Conservation (phyloP, 1,140 invertebrate genomes). For the Wiebesia pumilae region DNA sequence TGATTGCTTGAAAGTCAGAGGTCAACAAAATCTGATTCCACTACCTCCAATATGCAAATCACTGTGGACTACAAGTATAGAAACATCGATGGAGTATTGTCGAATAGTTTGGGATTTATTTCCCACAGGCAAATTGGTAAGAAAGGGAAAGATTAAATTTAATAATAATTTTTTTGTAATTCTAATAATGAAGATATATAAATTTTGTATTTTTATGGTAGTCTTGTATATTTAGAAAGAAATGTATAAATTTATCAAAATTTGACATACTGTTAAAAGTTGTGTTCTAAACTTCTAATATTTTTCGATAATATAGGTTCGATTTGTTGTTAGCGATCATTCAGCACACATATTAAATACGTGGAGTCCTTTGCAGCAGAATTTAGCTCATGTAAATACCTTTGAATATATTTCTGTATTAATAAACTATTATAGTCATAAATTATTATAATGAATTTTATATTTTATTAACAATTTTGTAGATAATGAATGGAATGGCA, state of each 20-base stretch:
- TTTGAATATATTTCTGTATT: not conserved
- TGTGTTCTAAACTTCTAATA: not conserved
- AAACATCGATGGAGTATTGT: constrained; percentile 95
- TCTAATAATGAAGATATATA: constrained; percentile 19
- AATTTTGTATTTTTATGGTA: not conserved
- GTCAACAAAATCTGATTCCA: constrained; percentile 81
- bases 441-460: too few relatives aligned
- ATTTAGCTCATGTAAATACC: constrained; percentile 84
- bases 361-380: constrained; percentile 88
- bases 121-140: constrained; percentile 89
- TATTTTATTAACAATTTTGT: constrained; percentile 22
- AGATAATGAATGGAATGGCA: constrained; percentile 83
- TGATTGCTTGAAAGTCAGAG: constrained; percentile 86
- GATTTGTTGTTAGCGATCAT: constrained; percentile 89
- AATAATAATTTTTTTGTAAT: constrained; percentile 15
- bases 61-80: constrained; percentile 95
- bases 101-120: constrained; percentile 97
- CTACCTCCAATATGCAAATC: constrained; percentile 89
- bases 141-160: constrained; percentile 35
- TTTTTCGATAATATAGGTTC: constrained; percentile 78
- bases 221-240: constrained; percentile 14
- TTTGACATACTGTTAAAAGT: constrained; percentile 2
- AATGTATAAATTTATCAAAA: constrained; percentile 17
- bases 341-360: constrained; percentile 87
- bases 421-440: too few relatives aligned